Evolutionary conservation across 2,113 vertebrate genomes (phyloP).

Genomic region (Ancistrus triradiatus): DNA sequence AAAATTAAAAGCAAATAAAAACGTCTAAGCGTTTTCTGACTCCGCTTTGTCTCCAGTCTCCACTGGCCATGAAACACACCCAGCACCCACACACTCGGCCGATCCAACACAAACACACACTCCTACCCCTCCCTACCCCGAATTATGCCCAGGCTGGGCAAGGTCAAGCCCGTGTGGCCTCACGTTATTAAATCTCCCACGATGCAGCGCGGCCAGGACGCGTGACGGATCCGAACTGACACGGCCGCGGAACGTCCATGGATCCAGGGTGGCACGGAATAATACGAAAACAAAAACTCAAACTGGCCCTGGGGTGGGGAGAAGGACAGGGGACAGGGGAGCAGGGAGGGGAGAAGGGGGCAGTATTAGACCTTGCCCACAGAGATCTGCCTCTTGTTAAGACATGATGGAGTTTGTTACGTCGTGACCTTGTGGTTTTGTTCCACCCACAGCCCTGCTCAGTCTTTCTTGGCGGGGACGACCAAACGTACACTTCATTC

Average conservation of each 20-base stretch:
- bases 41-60: too few relatives aligned
- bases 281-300: too few relatives aligned
- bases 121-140: slow-evolving; percentile 40
- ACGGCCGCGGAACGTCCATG: slow-evolving; percentile 41
- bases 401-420: slow-evolving; percentile 24
- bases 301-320: slow-evolving; percentile 24
- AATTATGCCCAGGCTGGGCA: background rate
- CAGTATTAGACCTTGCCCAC: slow-evolving; percentile 17
- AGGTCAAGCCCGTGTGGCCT: slow-evolving; percentile 48
- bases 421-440: slow-evolving; percentile 24
- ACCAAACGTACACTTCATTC: too few relatives aligned
- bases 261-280: too few relatives aligned
- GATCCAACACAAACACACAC: too few relatives aligned
- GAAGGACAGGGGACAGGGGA: background rate
- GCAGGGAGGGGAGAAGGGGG: slow-evolving; percentile 11
- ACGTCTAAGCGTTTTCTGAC: too few relatives aligned
- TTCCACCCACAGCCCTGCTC: background rate
- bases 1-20: background rate
- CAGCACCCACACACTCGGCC: slow-evolving; percentile 55
- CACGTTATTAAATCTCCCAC: slow-evolving; percentile 37
- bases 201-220: slow-evolving; percentile 26
- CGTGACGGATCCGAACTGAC: slow-evolving; percentile 46
- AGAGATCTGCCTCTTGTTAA: slow-evolving; percentile 27
- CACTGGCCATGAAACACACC: background rate
- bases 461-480: too few relatives aligned